These are phyloP conservation scores for Varanus komodoensis DNA, from an alignment of 2,113 vertebrate genomes.

Conservation along the genomic window DNA sequence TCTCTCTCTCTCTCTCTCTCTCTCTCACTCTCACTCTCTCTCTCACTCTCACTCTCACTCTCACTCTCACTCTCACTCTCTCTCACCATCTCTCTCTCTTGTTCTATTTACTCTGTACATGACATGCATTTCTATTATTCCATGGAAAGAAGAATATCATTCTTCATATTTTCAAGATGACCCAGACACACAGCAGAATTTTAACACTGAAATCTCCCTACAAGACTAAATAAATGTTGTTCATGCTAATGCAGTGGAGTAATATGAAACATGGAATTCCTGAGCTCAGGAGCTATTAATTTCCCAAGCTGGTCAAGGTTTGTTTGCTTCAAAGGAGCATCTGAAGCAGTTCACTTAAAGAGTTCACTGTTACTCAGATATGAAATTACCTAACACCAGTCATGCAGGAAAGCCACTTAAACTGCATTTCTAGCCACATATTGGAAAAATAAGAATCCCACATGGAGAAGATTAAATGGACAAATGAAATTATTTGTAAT, in stretches of 20 bases:
- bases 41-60: slow-evolving; percentile 7
- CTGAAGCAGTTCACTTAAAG: slow-evolving; percentile 28
- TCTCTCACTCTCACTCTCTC: background rate
- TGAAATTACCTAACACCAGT: background rate
- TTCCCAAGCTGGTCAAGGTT: slow-evolving; percentile 43
- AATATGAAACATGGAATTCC: slow-evolving; percentile 29
- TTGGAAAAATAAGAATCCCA: background rate
- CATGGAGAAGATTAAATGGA: slow-evolving; percentile 22
- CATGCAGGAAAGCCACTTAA: slow-evolving; percentile 39
- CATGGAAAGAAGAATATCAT: background rate
- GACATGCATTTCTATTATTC: slow-evolving; percentile 10
- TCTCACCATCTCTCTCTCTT: slow-evolving; percentile 14
- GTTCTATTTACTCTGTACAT: background rate
- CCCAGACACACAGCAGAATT: background rate
- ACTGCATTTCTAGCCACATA: background rate
- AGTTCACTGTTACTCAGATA: slow-evolving; percentile 30
- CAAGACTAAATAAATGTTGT: slow-evolving; percentile 17
- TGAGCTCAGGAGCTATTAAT: slow-evolving; percentile 25
- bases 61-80: slow-evolving; percentile 5
- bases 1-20: background rate
- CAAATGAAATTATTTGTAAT: background rate
- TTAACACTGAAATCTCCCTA: slow-evolving; percentile 21
- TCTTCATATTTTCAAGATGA: background rate
- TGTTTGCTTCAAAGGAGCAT: slow-evolving; percentile 54
- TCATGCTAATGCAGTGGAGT: background rate